Conservation (phyloP, 2,113 vertebrate species). For the Cryptotis parvus region DNA sequence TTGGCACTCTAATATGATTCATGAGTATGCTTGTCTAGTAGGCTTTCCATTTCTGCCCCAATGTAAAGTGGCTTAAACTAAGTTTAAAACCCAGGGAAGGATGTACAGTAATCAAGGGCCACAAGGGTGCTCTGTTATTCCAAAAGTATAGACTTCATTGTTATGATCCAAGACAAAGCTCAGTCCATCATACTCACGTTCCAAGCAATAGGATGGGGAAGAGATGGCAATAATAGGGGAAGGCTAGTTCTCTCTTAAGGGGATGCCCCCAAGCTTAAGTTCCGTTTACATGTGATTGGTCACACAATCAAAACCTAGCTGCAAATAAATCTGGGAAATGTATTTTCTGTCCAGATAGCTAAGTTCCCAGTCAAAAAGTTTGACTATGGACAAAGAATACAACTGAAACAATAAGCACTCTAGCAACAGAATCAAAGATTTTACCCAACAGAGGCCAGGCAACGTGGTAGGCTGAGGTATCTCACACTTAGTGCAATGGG, state of each 20-base stretch:
- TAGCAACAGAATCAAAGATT: conserved; percentile 6
- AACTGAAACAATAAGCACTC: background rate
- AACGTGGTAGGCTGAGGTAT: background rate
- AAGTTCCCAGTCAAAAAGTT: background rate
- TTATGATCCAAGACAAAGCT: background rate
- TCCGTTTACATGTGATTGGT: conserved; percentile 40
- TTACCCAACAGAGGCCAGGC: background rate
- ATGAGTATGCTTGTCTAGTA: background rate
- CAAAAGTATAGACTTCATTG: background rate
- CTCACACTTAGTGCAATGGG: background rate
- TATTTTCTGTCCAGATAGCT: background rate
- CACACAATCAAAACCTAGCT: conserved; percentile 20
- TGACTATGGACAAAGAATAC: conserved; percentile 9
- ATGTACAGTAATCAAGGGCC: background rate
- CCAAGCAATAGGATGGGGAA: background rate
- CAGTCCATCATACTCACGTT: background rate
- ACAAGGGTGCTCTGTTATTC: background rate
- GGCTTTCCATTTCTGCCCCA: background rate
- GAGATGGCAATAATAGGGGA: background rate
- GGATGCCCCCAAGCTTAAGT: conserved; percentile 22
- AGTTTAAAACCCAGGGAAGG: background rate
- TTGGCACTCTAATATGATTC: background rate
- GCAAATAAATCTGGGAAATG: conserved; percentile 45
- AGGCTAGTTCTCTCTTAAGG: background rate
- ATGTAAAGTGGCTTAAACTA: background rate